Evolutionary conservation across 2,113 vertebrate species (phyloP).

Genomic region (Herpailurus yagouaroundi): DNA sequence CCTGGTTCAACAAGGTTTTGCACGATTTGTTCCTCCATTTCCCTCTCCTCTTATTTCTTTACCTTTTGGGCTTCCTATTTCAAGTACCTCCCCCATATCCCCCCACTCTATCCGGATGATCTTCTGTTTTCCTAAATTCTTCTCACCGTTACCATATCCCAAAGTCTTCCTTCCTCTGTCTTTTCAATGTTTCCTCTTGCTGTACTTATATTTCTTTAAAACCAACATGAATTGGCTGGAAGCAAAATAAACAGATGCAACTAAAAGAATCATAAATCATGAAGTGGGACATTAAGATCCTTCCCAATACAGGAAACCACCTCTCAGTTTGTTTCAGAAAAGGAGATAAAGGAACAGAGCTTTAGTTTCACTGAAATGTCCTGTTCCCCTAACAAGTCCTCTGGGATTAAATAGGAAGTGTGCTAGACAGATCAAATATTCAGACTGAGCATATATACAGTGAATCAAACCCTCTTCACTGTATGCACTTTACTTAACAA

Average conservation of each 20-base stretch:
- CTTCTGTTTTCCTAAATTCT: constrained; percentile 57
- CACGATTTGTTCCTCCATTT: not conserved
- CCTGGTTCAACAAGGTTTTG: not conserved
- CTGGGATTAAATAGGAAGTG: constrained; percentile 24
- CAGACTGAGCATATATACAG: not conserved
- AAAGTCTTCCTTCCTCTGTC: constrained; percentile 57
- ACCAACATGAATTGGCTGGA: constrained; percentile 66
- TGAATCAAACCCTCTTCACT: not conserved
- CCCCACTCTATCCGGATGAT: not conserved
- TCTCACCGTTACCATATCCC: constrained; percentile 46
- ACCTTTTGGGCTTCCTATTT: constrained; percentile 8
- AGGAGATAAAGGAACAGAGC: constrained; percentile 19
- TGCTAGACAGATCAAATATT: not conserved
- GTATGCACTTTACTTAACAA: not conserved
- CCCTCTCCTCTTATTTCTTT: not conserved
- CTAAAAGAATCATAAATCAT: constrained; percentile 65
- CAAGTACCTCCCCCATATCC: not conserved
- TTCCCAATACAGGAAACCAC: constrained; percentile 47
- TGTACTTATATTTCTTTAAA: constrained; percentile 70
- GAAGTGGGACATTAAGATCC: not conserved
- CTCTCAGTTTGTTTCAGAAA: not conserved
- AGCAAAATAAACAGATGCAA: constrained; percentile 73
- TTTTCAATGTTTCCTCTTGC: constrained; percentile 40
- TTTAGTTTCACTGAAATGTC: constrained; percentile 8
- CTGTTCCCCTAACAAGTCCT: not conserved